Evolutionary conservation across 2,888 invertebrate species (phyloP).

Genomic region (Lissonota sp.): DNA sequence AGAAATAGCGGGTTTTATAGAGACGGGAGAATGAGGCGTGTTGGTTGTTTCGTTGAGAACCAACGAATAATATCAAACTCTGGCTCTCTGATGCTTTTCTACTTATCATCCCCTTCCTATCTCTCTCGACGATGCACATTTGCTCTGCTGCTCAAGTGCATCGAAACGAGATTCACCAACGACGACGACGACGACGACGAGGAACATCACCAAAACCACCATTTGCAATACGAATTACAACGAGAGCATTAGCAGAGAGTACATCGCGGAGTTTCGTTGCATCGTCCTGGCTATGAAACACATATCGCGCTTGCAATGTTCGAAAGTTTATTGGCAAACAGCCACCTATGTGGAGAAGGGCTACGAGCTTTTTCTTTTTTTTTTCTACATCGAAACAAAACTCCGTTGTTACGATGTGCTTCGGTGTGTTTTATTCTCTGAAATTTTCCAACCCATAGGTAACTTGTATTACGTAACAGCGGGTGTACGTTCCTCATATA

Average conservation of each 20-base stretch:
- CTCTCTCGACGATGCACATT: conserved; percentile 44
- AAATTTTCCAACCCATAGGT: conserved; percentile 54
- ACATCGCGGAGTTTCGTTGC: conserved; percentile 54
- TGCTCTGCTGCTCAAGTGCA: conserved; percentile 44
- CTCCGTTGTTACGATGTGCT: conserved; percentile 62
- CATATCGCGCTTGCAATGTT: conserved; percentile 57
- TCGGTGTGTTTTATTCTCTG: conserved; percentile 56
- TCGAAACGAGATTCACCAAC: conserved; percentile 47
- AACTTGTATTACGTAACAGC: conserved; percentile 32
- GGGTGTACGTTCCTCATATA: conserved; percentile 19
- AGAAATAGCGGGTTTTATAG: conserved; percentile 5
- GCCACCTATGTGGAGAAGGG: conserved; percentile 56
- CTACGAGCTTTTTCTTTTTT: conserved; percentile 21
- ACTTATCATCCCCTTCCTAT: not conserved
- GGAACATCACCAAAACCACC: conserved; percentile 44
- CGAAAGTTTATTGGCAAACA: conserved; percentile 69
- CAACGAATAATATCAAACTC: conserved; percentile 33
- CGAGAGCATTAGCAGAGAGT: conserved; percentile 22
- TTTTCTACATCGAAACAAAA: conserved; percentile 67
- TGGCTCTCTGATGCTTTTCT: conserved; percentile 15
- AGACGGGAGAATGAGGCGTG: conserved; percentile 37
- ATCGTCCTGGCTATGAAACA: conserved; percentile 50
- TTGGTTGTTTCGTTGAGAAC: conserved; percentile 41
- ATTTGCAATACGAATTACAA: conserved; percentile 69
- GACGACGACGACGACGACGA: conserved; percentile 44